phyloP scores from a whole-genome alignment of 2,797 vertebrate species.

The Anniella stebbinsi region DNA sequence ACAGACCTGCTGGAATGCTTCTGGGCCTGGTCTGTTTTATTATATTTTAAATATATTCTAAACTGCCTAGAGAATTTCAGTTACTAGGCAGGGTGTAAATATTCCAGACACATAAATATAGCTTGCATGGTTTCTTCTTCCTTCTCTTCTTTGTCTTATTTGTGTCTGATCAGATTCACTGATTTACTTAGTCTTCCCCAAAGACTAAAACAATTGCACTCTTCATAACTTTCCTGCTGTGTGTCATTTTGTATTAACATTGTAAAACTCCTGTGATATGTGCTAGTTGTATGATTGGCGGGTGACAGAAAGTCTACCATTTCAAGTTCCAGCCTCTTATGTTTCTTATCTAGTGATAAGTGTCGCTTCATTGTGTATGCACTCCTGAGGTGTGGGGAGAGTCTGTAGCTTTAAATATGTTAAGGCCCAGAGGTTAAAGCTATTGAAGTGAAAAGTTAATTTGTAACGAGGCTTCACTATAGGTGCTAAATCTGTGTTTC shows the following conservation, averaged over 20 bases:
- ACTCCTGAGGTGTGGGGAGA: no score
- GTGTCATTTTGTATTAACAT: neutral
- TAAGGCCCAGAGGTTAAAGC: neutral
- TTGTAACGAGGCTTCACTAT: neutral
- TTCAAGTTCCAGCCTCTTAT: neutral
- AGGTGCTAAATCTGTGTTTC: slow-evolving; percentile 44
- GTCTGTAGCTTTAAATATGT: neutral
- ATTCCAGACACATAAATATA: neutral
- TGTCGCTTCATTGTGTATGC: neutral
- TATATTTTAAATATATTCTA: neutral
- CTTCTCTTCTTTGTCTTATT: neutral
- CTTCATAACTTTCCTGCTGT: neutral
- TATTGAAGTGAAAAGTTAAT: neutral
- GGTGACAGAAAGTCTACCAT: neutral
- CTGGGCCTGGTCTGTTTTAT: neutral
- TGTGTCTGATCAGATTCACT: neutral
- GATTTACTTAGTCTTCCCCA: neutral
- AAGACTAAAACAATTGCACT: neutral
- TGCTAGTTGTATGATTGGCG: neutral
- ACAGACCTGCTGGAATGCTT: no score
- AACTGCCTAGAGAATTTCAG: neutral
- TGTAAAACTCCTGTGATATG: neutral
- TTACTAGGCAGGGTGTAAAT: neutral
- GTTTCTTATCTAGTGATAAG: neutral
- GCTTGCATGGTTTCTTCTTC: neutral